Conservation (phyloP, 1,140 invertebrate genomes). For the Achatina immaculata region DNA sequence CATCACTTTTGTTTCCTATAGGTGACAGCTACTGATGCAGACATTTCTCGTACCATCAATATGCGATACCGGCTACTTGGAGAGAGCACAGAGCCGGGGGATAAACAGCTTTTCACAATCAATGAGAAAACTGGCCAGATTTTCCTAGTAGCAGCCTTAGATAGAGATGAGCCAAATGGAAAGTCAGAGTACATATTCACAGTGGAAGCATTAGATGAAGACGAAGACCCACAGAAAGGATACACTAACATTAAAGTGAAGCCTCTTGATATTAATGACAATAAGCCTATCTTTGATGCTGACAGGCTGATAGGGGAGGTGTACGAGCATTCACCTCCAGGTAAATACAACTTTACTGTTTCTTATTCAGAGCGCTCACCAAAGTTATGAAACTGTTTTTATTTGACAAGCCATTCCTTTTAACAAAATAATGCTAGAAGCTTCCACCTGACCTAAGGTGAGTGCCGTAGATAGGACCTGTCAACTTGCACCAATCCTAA, state of each 20-base stretch:
- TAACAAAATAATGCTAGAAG: no score
- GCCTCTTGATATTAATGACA: constrained; percentile 98
- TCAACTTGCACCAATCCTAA: no score
- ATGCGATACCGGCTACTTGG: constrained; percentile 98
- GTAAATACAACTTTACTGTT: no score
- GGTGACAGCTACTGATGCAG: constrained; percentile 94
- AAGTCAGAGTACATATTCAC: constrained; percentile 97
- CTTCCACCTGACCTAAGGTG: no score
- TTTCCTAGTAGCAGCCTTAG: constrained; percentile 82
- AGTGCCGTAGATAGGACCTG: no score
- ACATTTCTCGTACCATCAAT: constrained; percentile 92
- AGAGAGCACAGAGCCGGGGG: constrained; percentile 87
- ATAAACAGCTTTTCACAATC: constrained; percentile 92
- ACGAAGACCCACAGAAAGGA: constrained; percentile 69
- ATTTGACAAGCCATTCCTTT: no score
- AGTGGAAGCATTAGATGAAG: constrained; percentile 95
- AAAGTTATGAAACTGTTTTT: no score
- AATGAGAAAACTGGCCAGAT: constrained; percentile 83
- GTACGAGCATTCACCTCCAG: constrained; percentile 58
- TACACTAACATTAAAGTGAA: constrained; percentile 98
- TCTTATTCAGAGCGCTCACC: no score
- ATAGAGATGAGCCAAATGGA: constrained; percentile 97
- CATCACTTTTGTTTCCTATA: constrained; percentile 69
- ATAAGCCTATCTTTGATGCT: constrained; percentile 91
- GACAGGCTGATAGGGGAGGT: constrained; percentile 56